These are phyloP conservation scores for Paramormyrops hopkinsi DNA, from an alignment of 2,797 vertebrate species.

Conservation along the genomic window DNA sequence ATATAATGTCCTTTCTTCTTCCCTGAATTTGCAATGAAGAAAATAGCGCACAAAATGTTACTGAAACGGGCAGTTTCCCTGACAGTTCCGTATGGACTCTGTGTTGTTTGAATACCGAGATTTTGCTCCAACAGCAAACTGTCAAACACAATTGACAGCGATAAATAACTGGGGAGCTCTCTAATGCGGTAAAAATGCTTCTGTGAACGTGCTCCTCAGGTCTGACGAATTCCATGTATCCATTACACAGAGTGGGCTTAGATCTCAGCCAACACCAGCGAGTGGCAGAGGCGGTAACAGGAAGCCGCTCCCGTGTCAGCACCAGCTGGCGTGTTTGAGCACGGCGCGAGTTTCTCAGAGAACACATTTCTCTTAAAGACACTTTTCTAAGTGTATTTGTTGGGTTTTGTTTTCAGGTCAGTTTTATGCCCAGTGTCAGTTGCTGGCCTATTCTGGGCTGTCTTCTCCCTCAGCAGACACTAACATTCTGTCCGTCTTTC, in stretches of 20 bases:
- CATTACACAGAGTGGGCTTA: neutral
- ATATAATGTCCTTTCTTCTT: constrained; percentile 11
- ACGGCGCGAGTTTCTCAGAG: neutral
- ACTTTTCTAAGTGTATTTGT: neutral
- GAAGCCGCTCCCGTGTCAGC: neutral
- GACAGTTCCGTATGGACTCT: neutral
- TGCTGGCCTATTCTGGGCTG: constrained; percentile 43
- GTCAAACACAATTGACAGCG: neutral
- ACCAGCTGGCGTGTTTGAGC: neutral
- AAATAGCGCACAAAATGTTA: constrained; percentile 27
- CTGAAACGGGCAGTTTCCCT: constrained; percentile 19
- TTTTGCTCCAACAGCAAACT: neutral
- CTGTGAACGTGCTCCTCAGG: neutral
- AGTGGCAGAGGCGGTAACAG: neutral
- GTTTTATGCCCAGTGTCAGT: neutral
- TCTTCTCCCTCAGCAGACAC: constrained; percentile 57
- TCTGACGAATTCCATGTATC: neutral
- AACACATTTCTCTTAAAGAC: neutral
- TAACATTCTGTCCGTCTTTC: constrained; percentile 66
- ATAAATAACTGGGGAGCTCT: neutral
- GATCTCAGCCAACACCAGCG: neutral
- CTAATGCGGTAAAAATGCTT: neutral
- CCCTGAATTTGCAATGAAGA: constrained; percentile 15
- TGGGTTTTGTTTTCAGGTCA: neutral
- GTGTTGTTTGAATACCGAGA: neutral